These are phyloP conservation scores for Chromis chromis DNA, from an alignment of 2,797 vertebrate species.

Conservation along the genomic window DNA sequence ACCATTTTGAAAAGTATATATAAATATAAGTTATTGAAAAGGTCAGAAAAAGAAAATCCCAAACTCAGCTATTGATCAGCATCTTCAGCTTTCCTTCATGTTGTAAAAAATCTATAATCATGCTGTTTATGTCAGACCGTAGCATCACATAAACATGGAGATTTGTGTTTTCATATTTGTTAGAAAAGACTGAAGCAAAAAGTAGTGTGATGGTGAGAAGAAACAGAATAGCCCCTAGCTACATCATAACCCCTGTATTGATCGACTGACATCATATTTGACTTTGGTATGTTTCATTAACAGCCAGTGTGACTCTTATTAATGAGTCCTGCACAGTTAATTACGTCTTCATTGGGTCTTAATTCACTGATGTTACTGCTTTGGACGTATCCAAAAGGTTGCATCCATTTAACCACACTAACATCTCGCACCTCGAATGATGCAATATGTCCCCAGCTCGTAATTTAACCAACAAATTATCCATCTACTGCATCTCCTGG, in stretches of 20 bases:
- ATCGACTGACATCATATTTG: slow-evolving; percentile 11
- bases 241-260: not conserved
- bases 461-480: slow-evolving; percentile 77
- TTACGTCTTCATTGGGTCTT: slow-evolving; percentile 48
- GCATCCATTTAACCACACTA: slow-evolving; percentile 56
- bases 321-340: slow-evolving; percentile 49
- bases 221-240: not conserved
- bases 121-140: too few relatives aligned
- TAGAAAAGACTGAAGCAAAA: not conserved
- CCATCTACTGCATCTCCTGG: slow-evolving; percentile 65
- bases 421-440: slow-evolving; percentile 58
- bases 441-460: slow-evolving; percentile 59
- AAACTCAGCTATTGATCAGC: slow-evolving; percentile 4
- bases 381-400: slow-evolving; percentile 54
- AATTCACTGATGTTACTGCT: slow-evolving; percentile 50
- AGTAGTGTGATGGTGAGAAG: not conserved
- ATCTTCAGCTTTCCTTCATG: slow-evolving; percentile 6
- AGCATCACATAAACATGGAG: not conserved
- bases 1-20: too few relatives aligned
- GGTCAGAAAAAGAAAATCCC: too few relatives aligned
- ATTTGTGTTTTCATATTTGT: slow-evolving; percentile 8
- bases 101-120: slow-evolving; percentile 13
- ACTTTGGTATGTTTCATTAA: slow-evolving; percentile 30
- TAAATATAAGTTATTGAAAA: too few relatives aligned
- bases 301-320: slow-evolving; percentile 25